A percentile compares a stretch with the other conserved stretches of the same genome.
Conservation (phyloP, 2,888 invertebrate species). For the Drosophila fulvimacula region DNA sequence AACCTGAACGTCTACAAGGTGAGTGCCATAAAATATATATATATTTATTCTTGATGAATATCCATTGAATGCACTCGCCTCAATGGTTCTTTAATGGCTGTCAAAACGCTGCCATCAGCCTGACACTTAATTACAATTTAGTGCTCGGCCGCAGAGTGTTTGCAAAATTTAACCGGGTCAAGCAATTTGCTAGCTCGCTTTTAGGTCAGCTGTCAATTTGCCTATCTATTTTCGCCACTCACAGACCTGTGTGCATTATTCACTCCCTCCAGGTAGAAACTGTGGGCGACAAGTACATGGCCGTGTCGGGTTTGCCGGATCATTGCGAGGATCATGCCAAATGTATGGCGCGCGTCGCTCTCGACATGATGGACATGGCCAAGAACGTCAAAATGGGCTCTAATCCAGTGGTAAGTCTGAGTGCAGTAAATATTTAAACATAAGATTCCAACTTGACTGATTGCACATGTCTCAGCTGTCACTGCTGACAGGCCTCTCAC, state of each 20-base stretch:
- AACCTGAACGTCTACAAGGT: constrained; percentile 98
- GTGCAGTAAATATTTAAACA: neutral
- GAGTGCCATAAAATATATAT: constrained; percentile 39
- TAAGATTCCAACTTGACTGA: too few species aligned
- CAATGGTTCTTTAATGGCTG: constrained; percentile 26
- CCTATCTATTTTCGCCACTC: constrained; percentile 12
- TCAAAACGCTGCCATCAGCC: constrained; percentile 36
- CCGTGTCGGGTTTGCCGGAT: constrained; percentile 97
- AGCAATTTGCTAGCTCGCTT: constrained; percentile 30
- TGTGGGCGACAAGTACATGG: constrained; percentile 99
- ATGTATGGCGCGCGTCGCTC: constrained; percentile 94
- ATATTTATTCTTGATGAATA: constrained; percentile 8
- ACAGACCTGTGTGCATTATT: constrained; percentile 8
- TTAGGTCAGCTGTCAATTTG: constrained; percentile 58
- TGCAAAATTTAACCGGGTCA: constrained; percentile 10
- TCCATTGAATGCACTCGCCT: constrained; percentile 11
- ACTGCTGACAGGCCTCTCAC: neutral
- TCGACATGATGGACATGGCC: constrained; percentile 98
- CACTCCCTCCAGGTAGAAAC: constrained; percentile 94
- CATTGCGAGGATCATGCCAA: constrained; percentile 95
- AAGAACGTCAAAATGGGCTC: constrained; percentile 94
- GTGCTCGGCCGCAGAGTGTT: constrained; percentile 18
- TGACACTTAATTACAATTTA: constrained; percentile 65
- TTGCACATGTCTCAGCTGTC: neutral
- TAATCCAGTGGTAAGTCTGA: constrained; percentile 91